A percentile compares a stretch with the other conserved stretches of the same genome.
These are phyloP conservation scores for Hippopotamus amphibius DNA, from an alignment of 2,113 vertebrate genomes.

Conservation along the genomic window DNA sequence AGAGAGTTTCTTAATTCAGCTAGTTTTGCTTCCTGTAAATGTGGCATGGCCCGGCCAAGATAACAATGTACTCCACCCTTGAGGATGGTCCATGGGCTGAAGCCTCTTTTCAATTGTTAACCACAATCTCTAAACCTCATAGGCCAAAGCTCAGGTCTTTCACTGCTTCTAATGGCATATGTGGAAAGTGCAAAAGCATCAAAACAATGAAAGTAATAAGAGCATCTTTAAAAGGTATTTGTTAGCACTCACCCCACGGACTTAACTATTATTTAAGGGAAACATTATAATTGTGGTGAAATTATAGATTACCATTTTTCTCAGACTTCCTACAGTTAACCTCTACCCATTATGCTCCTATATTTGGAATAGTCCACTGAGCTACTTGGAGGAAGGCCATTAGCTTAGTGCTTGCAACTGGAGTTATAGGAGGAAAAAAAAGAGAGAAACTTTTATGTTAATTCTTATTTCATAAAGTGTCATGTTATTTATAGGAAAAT, in stretches of 20 bases:
- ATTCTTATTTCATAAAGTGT: constrained; percentile 85
- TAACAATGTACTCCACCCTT: constrained; percentile 65
- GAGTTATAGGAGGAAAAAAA: constrained; percentile 73
- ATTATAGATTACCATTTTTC: constrained; percentile 86
- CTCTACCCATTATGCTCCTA: constrained; percentile 87
- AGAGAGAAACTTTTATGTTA: constrained; percentile 77
- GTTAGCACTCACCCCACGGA: constrained; percentile 83
- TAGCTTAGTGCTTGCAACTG: constrained; percentile 72
- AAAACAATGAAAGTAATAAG: constrained; percentile 83
- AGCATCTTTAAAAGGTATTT: constrained; percentile 87
- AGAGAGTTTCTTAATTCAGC: constrained; percentile 67
- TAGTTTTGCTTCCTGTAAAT: constrained; percentile 81
- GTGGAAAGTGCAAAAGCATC: constrained; percentile 77
- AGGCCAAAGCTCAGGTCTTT: constrained; percentile 58
- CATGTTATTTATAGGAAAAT: constrained; percentile 89
- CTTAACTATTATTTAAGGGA: constrained; percentile 86
- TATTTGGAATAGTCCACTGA: constrained; percentile 85
- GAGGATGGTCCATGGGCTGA: constrained; percentile 52
- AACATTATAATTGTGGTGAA: constrained; percentile 87
- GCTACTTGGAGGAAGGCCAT: constrained; percentile 84
- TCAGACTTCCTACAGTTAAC: constrained; percentile 88
- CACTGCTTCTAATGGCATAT: constrained; percentile 64
- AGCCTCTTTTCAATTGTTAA: constrained; percentile 47
- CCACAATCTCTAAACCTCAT: constrained; percentile 54
- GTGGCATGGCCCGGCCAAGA: constrained; percentile 72